Evolutionary conservation across 2,797 vertebrate species (phyloP).

Genomic region (Poeciliopsis presidionis): DNA sequence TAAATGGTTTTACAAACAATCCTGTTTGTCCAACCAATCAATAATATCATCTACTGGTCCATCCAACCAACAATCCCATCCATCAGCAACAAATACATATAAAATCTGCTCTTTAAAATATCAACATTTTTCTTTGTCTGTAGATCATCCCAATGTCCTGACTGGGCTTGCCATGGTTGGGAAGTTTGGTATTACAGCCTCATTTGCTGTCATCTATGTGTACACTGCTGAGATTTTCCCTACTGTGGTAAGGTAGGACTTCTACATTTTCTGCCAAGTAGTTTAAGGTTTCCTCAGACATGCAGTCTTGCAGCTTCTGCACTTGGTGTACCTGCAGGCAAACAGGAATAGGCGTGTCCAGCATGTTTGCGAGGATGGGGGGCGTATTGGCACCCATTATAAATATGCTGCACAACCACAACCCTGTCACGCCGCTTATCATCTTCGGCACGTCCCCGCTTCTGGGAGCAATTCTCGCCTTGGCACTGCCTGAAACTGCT

Average conservation of each 20-base stretch:
- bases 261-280: not conserved
- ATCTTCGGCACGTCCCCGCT: slow-evolving; percentile 74
- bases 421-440: slow-evolving; percentile 63
- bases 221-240: slow-evolving; percentile 93
- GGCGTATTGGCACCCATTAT: slow-evolving; percentile 79
- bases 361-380: slow-evolving; percentile 79
- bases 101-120: not conserved
- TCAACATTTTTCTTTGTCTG: slow-evolving; percentile 2
- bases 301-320: not conserved
- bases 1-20: not conserved
- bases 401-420: slow-evolving; percentile 74
- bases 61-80: not conserved
- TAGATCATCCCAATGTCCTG: slow-evolving; percentile 67
- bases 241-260: slow-evolving; percentile 81
- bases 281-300: not conserved
- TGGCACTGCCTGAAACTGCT: slow-evolving; percentile 78
- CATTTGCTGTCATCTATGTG: slow-evolving; percentile 92
- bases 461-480: slow-evolving; percentile 70
- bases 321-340: slow-evolving; percentile 62
- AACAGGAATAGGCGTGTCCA: slow-evolving; percentile 78
- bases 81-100: not conserved
- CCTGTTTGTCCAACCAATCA: not conserved
- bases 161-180: slow-evolving; percentile 87
- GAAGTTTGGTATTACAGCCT: slow-evolving; percentile 91
- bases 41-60: not conserved